Percentiles rank a stretch among this genome's conserved stretches.
Evolutionary conservation across 2,797 vertebrate genomes (phyloP).

Genomic region (Tenualosa ilisha): DNA sequence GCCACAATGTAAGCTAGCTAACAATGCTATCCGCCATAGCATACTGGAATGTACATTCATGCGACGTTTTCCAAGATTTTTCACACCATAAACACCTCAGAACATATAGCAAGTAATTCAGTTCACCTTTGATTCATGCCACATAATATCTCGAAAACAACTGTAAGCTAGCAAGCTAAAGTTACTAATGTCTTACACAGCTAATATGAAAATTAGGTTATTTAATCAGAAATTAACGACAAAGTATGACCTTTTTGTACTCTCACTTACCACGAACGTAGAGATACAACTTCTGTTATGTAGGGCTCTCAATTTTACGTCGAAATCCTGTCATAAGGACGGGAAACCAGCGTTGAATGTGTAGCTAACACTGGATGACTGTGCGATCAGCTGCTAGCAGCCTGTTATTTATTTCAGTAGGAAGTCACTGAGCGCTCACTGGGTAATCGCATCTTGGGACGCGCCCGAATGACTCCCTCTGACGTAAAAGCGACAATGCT

Average conservation of each 20-base stretch:
- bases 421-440: slow-evolving; percentile 6
- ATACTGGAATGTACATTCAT: not conserved
- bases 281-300: not conserved
- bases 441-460: slow-evolving; percentile 20
- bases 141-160: not conserved
- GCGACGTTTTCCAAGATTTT: not conserved
- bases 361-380: slow-evolving; percentile 10
- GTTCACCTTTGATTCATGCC: not conserved
- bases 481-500: slow-evolving; percentile 37
- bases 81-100: not conserved
- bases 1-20: not conserved
- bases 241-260: not conserved
- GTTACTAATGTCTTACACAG: not conserved
- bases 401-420: not conserved
- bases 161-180: not conserved
- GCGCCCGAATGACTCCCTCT: slow-evolving; percentile 31
- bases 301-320: not conserved
- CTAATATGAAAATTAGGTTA: not conserved
- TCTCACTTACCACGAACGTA: not conserved
- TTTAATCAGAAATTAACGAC: not conserved
- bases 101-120: not conserved
- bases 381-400: slow-evolving; percentile 10
- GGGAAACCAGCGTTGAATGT: not conserved
- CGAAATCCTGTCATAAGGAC: not conserved
- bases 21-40: not conserved